phyloP scores from a whole-genome alignment of 1,140 invertebrate species.

The Drosophila burlai region DNA sequence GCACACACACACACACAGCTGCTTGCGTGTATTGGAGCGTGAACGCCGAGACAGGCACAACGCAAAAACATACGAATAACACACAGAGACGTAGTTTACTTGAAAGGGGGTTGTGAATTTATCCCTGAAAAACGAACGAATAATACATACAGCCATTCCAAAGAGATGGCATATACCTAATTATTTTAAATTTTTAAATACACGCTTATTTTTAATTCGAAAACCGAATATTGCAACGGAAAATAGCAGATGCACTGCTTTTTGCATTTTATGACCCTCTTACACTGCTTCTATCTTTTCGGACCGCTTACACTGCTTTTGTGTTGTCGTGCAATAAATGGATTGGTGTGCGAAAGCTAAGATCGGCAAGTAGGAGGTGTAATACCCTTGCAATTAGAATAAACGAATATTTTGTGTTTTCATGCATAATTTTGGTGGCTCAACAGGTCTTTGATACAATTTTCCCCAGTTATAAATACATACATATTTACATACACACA shows the following conservation, averaged over 20 bases:
- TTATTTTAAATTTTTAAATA: conserved; percentile 12
- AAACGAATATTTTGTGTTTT: neutral
- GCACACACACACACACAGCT: conserved; percentile 1
- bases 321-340: conserved; percentile 11
- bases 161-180: conserved; percentile 1
- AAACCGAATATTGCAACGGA: neutral
- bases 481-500: neutral
- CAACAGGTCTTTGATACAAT: neutral
- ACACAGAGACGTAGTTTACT: conserved; percentile 34
- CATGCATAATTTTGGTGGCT: neutral
- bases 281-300: conserved; percentile 16
- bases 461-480: neutral
- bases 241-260: conserved; percentile 22
- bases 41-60: conserved; percentile 30
- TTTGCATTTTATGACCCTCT: conserved; percentile 14
- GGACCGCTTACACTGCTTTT: conserved; percentile 12
- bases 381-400: neutral
- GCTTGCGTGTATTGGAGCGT: conserved; percentile 37
- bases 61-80: conserved; percentile 32
- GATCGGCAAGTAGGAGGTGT: neutral
- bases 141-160: neutral
- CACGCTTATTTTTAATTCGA: neutral
- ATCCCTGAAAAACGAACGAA: neutral
- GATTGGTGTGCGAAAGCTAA: neutral
- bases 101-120: conserved; percentile 20